Percentiles rank a stretch among this genome's conserved stretches.
phyloP scores from a whole-genome alignment of 2,888 invertebrate species.

The Notodonta ziczac region DNA sequence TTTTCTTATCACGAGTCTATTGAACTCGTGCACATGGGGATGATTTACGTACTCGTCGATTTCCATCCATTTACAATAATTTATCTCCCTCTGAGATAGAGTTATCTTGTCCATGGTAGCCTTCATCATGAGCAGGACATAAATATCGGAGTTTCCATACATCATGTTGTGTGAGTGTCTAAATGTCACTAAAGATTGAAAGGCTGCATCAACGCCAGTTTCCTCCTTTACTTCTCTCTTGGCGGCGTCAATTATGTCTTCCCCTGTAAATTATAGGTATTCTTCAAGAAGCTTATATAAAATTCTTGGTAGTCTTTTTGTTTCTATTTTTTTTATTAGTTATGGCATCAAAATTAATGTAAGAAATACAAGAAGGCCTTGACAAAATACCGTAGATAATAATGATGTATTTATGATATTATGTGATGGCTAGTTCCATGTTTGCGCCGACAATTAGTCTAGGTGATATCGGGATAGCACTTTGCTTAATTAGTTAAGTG shows the following conservation, averaged over 20 bases:
- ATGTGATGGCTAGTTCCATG: no score
- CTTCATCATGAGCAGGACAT: slow-evolving; percentile 89
- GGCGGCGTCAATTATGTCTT: slow-evolving; percentile 92
- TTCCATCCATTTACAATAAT: slow-evolving; percentile 92
- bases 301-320: no score
- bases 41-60: slow-evolving; percentile 88
- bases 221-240: slow-evolving; percentile 95
- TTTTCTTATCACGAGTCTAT: slow-evolving; percentile 86
- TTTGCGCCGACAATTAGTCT: no score
- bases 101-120: slow-evolving; percentile 86
- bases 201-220: slow-evolving; percentile 91
- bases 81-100: slow-evolving; percentile 90
- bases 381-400: no score
- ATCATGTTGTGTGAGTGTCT: slow-evolving; percentile 91
- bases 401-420: no score
- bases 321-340: no score
- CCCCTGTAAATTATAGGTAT: slow-evolving; percentile 83
- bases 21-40: slow-evolving; percentile 89
- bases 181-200: slow-evolving; percentile 89
- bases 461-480: no score
- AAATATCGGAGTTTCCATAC: slow-evolving; percentile 94
- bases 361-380: no score
- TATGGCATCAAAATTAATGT: neutral
- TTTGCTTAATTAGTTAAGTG: no score
- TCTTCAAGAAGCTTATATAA: no score